A percentile compares a stretch with the other conserved stretches of the same genome.
phyloP scores from a whole-genome alignment of 2,888 invertebrate species.

The Dolomedes plantarius region DNA sequence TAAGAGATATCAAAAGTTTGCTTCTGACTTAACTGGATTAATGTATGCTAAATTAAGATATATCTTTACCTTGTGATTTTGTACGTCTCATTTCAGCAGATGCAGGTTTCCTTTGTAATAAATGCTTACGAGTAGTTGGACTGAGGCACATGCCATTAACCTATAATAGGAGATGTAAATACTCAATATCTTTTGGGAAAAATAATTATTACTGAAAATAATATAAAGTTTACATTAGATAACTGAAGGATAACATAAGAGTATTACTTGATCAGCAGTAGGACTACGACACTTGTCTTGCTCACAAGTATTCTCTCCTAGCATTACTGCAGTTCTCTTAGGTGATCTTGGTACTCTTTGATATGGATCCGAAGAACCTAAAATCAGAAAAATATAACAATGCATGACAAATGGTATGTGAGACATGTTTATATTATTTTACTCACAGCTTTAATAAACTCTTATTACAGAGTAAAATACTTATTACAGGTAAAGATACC shows the following conservation, averaged over 20 bases:
- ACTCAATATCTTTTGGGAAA: too few species aligned
- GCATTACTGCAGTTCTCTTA: constrained; percentile 78
- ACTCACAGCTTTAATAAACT: too few species aligned
- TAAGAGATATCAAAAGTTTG: too few species aligned
- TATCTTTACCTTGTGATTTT: constrained; percentile 97
- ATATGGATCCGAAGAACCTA: constrained; percentile 86
- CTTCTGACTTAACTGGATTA: too few species aligned
- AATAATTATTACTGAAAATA: not conserved
- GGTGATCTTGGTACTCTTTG: constrained; percentile 88
- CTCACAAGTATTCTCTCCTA: constrained; percentile 73
- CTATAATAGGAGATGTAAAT: constrained; percentile 80
- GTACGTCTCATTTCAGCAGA: constrained; percentile 85
- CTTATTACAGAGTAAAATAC: too few species aligned
- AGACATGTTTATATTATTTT: too few species aligned
- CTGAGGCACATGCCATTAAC: constrained; percentile 87
- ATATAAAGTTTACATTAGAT: not conserved
- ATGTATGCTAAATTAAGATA: too few species aligned
- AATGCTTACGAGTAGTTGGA: constrained; percentile 79
- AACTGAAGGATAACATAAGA: not conserved
- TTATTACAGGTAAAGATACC: too few species aligned
- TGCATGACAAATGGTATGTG: too few species aligned
- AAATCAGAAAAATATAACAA: constrained; percentile 20
- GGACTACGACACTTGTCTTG: constrained; percentile 79
- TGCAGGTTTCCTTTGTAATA: constrained; percentile 77
- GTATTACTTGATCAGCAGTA: constrained; percentile 90